A percentile compares a stretch with the other conserved stretches of the same genome.
Conservation (phyloP, 2,113 vertebrate genomes). For the Salvelinus alpinus region DNA sequence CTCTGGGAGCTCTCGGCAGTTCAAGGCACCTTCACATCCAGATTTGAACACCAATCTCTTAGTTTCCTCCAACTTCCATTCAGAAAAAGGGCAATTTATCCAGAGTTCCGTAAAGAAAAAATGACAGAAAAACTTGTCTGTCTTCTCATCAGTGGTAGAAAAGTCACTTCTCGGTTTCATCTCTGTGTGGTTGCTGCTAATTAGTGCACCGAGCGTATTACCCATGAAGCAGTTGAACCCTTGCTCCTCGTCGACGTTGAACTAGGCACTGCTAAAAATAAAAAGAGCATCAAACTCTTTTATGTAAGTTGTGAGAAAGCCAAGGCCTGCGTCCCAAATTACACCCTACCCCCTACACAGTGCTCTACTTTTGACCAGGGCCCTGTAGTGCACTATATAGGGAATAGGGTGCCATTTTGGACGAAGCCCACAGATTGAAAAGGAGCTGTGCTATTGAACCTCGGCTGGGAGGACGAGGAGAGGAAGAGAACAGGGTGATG, state of each 20-base stretch:
- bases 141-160: conserved; percentile 52
- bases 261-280: conserved; percentile 36
- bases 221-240: conserved; percentile 48
- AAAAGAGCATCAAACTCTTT: conserved; percentile 39
- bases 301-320: conserved; percentile 29
- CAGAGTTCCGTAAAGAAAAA: conserved; percentile 34
- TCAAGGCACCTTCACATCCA: conserved; percentile 56
- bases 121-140: conserved; percentile 15
- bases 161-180: conserved; percentile 38
- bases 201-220: conserved; percentile 59
- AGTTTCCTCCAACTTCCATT: conserved; percentile 34
- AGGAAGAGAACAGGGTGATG: no score
- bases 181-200: conserved; percentile 64
- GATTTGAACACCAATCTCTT: conserved; percentile 40
- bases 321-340: background rate
- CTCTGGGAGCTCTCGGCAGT: conserved; percentile 43
- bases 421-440: background rate
- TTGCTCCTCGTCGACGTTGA: conserved; percentile 40
- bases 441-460: no score
- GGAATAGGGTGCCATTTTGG: background rate
- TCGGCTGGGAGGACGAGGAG: no score
- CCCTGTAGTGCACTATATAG: background rate
- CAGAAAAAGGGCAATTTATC: conserved; percentile 34
- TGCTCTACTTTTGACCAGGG: no score
- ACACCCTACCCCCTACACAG: no score